These are phyloP conservation scores for Lagria hirta DNA, from an alignment of 2,888 invertebrate genomes.

Conservation along the genomic window DNA sequence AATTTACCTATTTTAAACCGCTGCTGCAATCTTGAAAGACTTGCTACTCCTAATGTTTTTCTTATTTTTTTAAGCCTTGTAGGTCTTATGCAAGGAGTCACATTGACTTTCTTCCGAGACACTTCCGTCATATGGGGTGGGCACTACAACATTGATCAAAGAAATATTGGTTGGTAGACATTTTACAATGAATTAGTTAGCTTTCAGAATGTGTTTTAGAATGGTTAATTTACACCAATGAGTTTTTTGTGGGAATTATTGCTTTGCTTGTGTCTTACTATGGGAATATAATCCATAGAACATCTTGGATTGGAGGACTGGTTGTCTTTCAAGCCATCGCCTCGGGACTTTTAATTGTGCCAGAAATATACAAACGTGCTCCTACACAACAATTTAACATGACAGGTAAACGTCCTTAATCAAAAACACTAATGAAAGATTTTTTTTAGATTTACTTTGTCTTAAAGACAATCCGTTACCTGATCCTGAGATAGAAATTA, in stretches of 20 bases:
- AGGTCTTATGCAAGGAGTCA: slow-evolving; percentile 54
- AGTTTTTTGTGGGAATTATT: slow-evolving; percentile 58
- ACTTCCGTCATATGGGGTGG: slow-evolving; percentile 57
- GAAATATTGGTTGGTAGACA: slow-evolving; percentile 53
- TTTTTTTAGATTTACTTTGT: slow-evolving; percentile 10
- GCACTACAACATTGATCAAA: slow-evolving; percentile 53
- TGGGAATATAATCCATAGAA: slow-evolving; percentile 61
- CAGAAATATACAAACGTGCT: slow-evolving; percentile 53
- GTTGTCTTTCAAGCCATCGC: slow-evolving; percentile 59
- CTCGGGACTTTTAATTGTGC: slow-evolving; percentile 58
- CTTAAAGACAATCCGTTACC: not conserved
- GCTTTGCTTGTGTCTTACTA: slow-evolving; percentile 60
- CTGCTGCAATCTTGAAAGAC: slow-evolving; percentile 52
- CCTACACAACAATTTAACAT: not conserved
- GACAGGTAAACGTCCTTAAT: slow-evolving; percentile 17
- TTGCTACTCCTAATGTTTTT: slow-evolving; percentile 55
- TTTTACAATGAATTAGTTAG: slow-evolving; percentile 2
- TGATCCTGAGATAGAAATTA: slow-evolving; percentile 9
- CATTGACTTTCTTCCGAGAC: slow-evolving; percentile 56
- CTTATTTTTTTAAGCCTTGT: slow-evolving; percentile 51
- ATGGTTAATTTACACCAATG: slow-evolving; percentile 60
- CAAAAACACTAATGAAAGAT: no score
- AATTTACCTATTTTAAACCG: slow-evolving; percentile 51
- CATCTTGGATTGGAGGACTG: slow-evolving; percentile 61
- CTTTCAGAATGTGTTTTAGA: slow-evolving; percentile 51